Evolutionary conservation across 23 tunicate genomes (phyloP), one percentile per base, ranked within the genome.

Genomic region (Halocynthia aurantium): DNA sequence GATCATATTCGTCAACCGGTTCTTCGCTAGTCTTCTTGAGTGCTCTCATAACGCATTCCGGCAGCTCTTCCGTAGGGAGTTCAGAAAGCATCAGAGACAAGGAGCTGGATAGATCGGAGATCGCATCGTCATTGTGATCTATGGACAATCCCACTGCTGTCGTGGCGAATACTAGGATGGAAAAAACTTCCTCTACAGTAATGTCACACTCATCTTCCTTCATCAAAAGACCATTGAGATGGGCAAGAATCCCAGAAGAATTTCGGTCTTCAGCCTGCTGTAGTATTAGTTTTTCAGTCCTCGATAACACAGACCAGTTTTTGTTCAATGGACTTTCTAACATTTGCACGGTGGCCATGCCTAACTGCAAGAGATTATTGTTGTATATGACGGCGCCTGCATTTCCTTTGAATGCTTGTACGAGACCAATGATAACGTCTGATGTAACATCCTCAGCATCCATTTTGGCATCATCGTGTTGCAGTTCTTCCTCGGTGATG

Each of bases 321-420:
- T 77, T 61, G 22, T 58, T 63, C 49, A 40, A 77, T 7, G 70
- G 44, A 10, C 78, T 66, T 8, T 81, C 52, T 12, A 77, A 11
- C 13, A 73, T 9, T 60, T 84, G 88, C 8, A 76, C 82, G 8
- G 69, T 63, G 18, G 88, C 88, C 54, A 70, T 21, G 12, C 77
- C 82, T 69, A 84, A 61, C 62, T 84, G 88, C 17, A 84, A 82
- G 50, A 84, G 17, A 8, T 75, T 62, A 61, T 53, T 77, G 68
- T 84, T 80, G 71, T 84, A 84, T 64, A 84, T 52, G 8, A 84
- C 70, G 13, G 82, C 88, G 69, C 88, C 88, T 70, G 83, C 40
- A 77, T 84, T 84, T 50, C 88, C 83, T 22, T 84, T 22, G 57
- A 84, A 84, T 0, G 56, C 56, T 40, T 77, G 72, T 13, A 84